Evolutionary conservation across 2,113 vertebrate species (phyloP).

Genomic region (Strix uralensis): DNA sequence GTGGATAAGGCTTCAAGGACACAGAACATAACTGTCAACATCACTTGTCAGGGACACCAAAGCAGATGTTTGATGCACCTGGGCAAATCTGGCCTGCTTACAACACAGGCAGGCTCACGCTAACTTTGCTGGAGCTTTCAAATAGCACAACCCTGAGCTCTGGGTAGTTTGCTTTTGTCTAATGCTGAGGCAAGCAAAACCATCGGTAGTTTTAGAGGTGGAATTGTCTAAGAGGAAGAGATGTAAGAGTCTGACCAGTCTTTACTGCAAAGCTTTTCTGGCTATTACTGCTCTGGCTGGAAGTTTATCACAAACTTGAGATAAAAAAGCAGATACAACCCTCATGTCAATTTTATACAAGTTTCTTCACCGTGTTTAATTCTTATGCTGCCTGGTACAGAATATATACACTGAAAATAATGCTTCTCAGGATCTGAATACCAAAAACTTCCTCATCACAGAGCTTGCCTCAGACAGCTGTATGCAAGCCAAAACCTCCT

Average conservation of each 20-base stretch:
- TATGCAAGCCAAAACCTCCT: not conserved
- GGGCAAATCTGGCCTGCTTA: not conserved
- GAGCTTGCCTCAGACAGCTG: not conserved
- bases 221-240: not conserved
- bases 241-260: not conserved
- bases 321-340: not conserved
- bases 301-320: not conserved
- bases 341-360: not conserved
- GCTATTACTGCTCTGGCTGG: not conserved
- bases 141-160: not conserved
- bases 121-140: not conserved
- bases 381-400: not conserved
- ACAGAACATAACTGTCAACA: not conserved
- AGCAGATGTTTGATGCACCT: not conserved
- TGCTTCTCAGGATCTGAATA: not conserved
- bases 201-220: not conserved
- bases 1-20: not conserved
- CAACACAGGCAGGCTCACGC: not conserved
- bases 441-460: not conserved
- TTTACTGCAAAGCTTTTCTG: not conserved
- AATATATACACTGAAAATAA: not conserved
- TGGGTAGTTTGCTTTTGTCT: not conserved
- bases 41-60: not conserved
- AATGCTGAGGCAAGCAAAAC: not conserved
- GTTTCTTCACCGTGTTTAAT: not conserved